Evolutionary conservation across 2,113 vertebrate species (phyloP).

Genomic region (Elaphurus davidianus): DNA sequence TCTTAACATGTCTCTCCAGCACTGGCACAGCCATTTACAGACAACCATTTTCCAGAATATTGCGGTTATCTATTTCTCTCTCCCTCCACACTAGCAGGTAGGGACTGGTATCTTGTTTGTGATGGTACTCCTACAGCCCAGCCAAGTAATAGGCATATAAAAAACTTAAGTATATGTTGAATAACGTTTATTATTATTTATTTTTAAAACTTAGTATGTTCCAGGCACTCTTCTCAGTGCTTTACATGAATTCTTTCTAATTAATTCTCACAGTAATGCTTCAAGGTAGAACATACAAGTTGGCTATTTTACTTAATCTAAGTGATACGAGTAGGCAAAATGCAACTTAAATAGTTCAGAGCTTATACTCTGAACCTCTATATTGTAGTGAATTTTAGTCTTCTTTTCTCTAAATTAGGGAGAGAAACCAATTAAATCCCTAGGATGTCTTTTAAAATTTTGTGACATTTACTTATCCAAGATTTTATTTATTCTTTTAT

Average conservation of each 20-base stretch:
- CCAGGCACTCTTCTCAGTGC: neutral
- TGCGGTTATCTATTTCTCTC: neutral
- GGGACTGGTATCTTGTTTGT: neutral
- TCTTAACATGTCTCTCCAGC: neutral
- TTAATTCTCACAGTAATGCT: neutral
- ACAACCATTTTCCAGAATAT: neutral
- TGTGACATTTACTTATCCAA: neutral
- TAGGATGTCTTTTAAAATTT: neutral
- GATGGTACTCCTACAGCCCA: neutral
- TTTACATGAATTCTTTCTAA: neutral
- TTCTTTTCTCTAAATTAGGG: constrained; percentile 6
- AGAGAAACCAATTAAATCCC: neutral
- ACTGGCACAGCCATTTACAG: neutral
- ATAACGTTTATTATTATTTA: neutral
- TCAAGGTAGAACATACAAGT: neutral
- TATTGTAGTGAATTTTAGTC: neutral
- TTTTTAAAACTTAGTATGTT: neutral
- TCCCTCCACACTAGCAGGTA: neutral
- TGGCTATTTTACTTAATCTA: no score
- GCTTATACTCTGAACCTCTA: neutral
- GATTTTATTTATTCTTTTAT: neutral
- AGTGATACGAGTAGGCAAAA: neutral
- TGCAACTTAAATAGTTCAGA: neutral
- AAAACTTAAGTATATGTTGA: neutral
- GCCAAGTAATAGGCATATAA: neutral